These are phyloP conservation scores for Himantopus leucocephalus DNA, from an alignment of 2,113 vertebrate species.

Conservation along the genomic window DNA sequence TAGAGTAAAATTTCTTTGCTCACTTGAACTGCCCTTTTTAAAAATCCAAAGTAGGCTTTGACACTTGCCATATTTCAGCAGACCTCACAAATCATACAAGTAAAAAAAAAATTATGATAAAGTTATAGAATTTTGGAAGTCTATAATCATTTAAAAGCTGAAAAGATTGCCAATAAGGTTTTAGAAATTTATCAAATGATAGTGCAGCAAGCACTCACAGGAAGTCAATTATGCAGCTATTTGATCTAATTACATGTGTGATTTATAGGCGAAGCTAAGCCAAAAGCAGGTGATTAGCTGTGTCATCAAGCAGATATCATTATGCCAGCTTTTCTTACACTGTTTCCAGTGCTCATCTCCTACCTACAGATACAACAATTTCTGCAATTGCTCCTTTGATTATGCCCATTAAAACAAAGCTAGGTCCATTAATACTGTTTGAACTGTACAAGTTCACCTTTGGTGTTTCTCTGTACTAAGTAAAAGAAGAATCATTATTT, in stretches of 20 bases:
- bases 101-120: neutral
- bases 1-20: neutral
- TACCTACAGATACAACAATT: neutral
- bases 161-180: neutral
- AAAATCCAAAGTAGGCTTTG: neutral
- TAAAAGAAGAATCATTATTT: neutral
- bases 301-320: neutral
- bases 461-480: neutral
- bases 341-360: neutral
- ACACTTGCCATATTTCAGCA: neutral
- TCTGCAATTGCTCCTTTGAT: neutral
- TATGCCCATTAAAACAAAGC: neutral
- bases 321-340: neutral
- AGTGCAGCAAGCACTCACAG: neutral
- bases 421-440: neutral
- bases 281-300: neutral
- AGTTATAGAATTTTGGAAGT: neutral
- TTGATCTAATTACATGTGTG: neutral
- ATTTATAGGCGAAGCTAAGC: neutral
- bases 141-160: neutral
- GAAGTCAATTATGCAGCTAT: neutral
- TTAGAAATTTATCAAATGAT: neutral
- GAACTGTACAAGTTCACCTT: fast-evolving
- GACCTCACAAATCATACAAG: neutral
- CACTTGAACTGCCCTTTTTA: neutral